These are phyloP conservation scores for Diachasmimorpha longicaudata DNA, from an alignment of 1,140 invertebrate species.

Conservation along the genomic window DNA sequence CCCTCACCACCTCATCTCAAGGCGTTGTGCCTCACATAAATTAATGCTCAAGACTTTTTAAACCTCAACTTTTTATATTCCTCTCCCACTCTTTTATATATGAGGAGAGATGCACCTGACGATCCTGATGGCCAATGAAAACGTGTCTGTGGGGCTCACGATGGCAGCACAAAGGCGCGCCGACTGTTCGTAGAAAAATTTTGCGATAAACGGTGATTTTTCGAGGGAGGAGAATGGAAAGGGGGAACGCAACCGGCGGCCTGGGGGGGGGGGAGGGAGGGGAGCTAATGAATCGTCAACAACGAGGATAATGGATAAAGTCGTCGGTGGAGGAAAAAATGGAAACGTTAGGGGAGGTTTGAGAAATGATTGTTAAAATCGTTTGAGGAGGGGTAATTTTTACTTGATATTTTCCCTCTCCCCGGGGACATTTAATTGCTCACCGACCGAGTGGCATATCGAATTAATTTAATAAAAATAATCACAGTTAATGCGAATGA, in stretches of 20 bases:
- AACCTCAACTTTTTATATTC: constrained; percentile 7
- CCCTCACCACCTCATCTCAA: not conserved
- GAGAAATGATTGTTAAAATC: too few species aligned
- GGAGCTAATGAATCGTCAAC: not conserved
- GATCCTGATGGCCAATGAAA: constrained; percentile 8
- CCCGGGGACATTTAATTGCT: not conserved
- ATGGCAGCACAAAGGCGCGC: not conserved
- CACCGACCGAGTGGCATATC: not conserved
- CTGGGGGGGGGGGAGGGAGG: not conserved
- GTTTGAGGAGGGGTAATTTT: too few species aligned
- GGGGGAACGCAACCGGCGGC: not conserved
- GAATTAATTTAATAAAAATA: not conserved
- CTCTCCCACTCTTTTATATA: constrained; percentile 5
- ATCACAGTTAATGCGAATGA: not conserved
- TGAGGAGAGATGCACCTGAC: constrained; percentile 6
- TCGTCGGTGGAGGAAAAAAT: too few species aligned
- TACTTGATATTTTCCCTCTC: too few species aligned
- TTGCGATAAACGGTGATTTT: not conserved
- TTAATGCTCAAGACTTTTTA: constrained; percentile 1
- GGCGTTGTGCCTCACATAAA: constrained; percentile 14
- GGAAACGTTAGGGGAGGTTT: too few species aligned
- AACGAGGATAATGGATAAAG: not conserved
- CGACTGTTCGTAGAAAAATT: constrained; percentile 2
- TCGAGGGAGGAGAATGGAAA: not conserved
- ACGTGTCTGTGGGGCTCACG: not conserved